Percentiles rank a stretch among this genome's conserved stretches.
These are phyloP conservation scores for Daubentonia madagascariensis DNA, from an alignment of 2,113 vertebrate genomes.

Conservation along the genomic window DNA sequence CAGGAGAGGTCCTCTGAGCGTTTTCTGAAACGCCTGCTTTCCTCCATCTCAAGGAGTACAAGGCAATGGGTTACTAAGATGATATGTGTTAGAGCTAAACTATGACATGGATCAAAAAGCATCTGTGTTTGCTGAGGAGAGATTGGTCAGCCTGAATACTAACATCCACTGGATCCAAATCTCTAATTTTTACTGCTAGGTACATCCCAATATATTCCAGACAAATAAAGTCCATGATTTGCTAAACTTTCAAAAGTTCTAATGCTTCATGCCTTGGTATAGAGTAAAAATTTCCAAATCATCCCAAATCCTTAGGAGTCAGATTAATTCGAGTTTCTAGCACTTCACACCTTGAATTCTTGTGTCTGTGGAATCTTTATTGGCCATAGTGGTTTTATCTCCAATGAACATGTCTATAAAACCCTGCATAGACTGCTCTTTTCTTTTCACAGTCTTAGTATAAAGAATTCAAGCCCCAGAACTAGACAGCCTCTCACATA, in stretches of 20 bases:
- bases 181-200: not conserved
- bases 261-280: not conserved
- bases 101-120: not conserved
- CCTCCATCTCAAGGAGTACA: not conserved
- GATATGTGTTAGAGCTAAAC: not conserved
- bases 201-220: not conserved
- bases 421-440: not conserved
- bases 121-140: not conserved
- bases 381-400: not conserved
- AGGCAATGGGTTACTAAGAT: not conserved
- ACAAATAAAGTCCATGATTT: not conserved
- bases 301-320: not conserved
- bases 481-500: not conserved
- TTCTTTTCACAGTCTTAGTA: not conserved
- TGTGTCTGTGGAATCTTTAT: not conserved
- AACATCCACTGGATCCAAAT: not conserved
- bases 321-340: not conserved
- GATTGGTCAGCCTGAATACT: not conserved
- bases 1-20: not conserved
- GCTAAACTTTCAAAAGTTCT: not conserved
- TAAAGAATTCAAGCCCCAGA: not conserved
- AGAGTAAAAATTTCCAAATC: not conserved
- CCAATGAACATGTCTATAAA: not conserved
- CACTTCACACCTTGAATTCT: not conserved
- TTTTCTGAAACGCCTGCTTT: not conserved